Base-by-base conservation (phyloP, 1,140 invertebrate species). In the Bradynema listronoti region DNA sequence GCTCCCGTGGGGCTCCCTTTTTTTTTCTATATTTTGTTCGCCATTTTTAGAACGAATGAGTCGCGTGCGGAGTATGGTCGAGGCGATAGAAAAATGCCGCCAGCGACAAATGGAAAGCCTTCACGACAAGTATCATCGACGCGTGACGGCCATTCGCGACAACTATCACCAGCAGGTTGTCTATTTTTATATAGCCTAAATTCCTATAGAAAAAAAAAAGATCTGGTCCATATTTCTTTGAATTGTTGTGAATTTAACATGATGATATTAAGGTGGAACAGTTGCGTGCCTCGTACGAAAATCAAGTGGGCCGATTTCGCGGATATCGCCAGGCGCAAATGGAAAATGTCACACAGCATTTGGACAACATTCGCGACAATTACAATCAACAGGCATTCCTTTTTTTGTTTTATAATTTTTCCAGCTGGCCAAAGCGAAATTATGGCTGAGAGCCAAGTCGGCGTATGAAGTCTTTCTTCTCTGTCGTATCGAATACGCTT, bases 61-160 rank as follows among this genome's bases (percentile, higher is more conserved):
- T 25, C 63, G 73, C 1, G 77, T 77, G 5, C 54, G 68, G 11
- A 68, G 57, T 29, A 73, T 77, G 67, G 59, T 78, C 2, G 76
- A 76, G 51, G 76, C 74, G 2, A 70, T 77, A 65, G 74, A 77
- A 46, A 77, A 78, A 42, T 77, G 78, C 56, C 19, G 76, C 11
- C 64, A 64, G 34, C 52, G 59, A 24, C 74, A 77, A 51, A 68
- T 77, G 58, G 73, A 76, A 19, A 73, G 60, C 29, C 27, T 77
- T 6, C 74, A 77, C 22, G 73, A 77, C 19, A 78, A 60, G 6
- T 77, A 77, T 52, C 56, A 61, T 11, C 50, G 58, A 7, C 43
- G 57, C 32, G 59, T 78, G 2, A 47, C 58, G 24, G 32, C 58
- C 3, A 64, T 76, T 43, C 53, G 75, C 24, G 73, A 76, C 22